Evolutionary conservation across 2,113 vertebrate species (phyloP).

Genomic region (Gasterosteus aculeatus): DNA sequence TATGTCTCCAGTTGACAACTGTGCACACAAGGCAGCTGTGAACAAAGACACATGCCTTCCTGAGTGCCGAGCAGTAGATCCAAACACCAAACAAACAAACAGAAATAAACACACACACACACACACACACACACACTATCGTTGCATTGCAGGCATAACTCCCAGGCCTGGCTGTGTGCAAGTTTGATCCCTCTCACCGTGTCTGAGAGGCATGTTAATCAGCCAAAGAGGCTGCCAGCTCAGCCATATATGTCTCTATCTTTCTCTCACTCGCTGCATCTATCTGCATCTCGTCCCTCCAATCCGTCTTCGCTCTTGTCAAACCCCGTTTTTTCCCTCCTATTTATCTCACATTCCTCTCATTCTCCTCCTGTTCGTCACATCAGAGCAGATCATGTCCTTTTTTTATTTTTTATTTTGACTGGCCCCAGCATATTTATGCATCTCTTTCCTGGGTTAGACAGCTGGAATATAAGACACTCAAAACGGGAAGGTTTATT

Average conservation of each 20-base stretch:
- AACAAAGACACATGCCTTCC: conserved; percentile 51
- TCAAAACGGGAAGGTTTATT: conserved; percentile 57
- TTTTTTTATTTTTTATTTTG: conserved; percentile 12
- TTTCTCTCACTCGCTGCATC: conserved; percentile 42
- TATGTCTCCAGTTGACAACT: conserved; percentile 45
- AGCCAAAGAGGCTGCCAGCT: conserved; percentile 67
- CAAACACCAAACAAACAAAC: conserved; percentile 45
- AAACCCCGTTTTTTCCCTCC: conserved; percentile 22
- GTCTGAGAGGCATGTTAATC: conserved; percentile 82
- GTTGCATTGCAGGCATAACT: conserved; percentile 66
- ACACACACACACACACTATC: conserved; percentile 13
- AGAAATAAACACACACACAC: conserved; percentile 9
- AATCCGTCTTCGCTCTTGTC: conserved; percentile 48
- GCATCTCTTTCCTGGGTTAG: conserved; percentile 5
- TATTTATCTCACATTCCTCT: conserved; percentile 51
- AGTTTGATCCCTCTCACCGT: conserved; percentile 72
- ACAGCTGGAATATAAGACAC: conserved; percentile 53
- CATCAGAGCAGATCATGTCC: conserved; percentile 53
- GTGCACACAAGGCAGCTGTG: conserved; percentile 46
- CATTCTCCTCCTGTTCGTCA: conserved; percentile 32
- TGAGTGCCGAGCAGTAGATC: conserved; percentile 32
- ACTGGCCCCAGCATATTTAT: conserved; percentile 36
- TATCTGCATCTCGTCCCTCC: conserved; percentile 49
- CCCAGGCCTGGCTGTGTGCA: conserved; percentile 59
- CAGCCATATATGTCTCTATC: conserved; percentile 60